A percentile compares a stretch with the other conserved stretches of the same genome.
phyloP scores from a whole-genome alignment of 2,797 vertebrate genomes.

The Aotus griseimembra region DNA sequence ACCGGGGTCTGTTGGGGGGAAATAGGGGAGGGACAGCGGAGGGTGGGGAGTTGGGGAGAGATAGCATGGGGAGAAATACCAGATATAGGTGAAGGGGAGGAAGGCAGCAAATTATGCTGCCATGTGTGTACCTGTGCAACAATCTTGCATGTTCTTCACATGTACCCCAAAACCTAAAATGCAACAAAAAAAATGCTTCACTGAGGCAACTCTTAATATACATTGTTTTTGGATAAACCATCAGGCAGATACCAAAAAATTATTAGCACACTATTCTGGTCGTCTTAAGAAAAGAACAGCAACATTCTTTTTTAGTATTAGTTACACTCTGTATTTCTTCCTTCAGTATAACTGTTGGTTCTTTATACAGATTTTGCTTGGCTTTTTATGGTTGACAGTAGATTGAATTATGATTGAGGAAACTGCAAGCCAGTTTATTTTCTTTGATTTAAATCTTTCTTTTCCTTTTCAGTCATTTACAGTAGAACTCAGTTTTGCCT shows the following conservation, averaged over 20 bases:
- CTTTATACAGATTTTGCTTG: background rate
- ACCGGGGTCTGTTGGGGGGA: too few relatives aligned
- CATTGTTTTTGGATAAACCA: background rate
- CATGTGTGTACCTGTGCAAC: too few relatives aligned
- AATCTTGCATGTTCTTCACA: too few relatives aligned
- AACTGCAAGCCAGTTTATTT: conserved; percentile 4
- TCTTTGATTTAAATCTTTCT: background rate
- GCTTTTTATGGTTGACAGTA: background rate
- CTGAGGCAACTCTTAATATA: background rate
- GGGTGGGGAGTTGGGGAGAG: too few relatives aligned
- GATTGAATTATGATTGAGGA: background rate
- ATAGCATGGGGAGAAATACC: too few relatives aligned
- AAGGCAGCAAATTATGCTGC: too few relatives aligned
- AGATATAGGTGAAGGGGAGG: too few relatives aligned
- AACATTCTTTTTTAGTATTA: background rate
- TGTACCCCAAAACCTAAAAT: too few relatives aligned
- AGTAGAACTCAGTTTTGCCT: background rate
- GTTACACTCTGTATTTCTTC: background rate
- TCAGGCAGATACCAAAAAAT: background rate
- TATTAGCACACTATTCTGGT: background rate
- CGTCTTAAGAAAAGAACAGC: background rate
- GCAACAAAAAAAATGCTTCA: background rate
- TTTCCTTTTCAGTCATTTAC: background rate
- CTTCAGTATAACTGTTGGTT: background rate
- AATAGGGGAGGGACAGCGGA: too few relatives aligned